Evolutionary conservation across 2,797 vertebrate species (phyloP).

Genomic region (Manis javanica): DNA sequence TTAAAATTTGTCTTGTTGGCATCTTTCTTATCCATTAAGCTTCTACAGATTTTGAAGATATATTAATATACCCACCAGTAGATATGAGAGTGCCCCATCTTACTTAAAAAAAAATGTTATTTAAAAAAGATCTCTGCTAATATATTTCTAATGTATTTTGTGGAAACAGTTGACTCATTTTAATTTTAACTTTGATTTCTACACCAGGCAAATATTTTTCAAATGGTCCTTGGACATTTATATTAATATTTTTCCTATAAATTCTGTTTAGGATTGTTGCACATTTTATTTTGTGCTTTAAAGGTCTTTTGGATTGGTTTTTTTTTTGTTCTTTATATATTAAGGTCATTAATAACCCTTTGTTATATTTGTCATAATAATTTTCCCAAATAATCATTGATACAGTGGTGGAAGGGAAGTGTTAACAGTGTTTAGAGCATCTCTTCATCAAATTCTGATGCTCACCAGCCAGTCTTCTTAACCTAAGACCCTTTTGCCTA

Average conservation of each 20-base stretch:
- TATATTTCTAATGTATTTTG: constrained; percentile 1
- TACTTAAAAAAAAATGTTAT: background rate
- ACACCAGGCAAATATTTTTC: background rate
- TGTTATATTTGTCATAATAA: background rate
- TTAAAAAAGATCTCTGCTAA: constrained; percentile 5
- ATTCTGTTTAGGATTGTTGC: background rate
- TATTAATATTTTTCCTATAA: background rate
- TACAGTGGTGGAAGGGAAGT: background rate
- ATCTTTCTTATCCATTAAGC: background rate
- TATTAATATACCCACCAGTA: background rate
- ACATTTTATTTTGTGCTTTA: background rate
- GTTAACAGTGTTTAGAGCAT: background rate
- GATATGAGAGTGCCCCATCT: background rate
- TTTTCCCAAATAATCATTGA: background rate
- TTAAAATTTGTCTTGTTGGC: background rate
- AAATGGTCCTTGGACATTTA: background rate
- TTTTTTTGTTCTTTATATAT: background rate
- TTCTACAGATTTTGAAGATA: background rate
- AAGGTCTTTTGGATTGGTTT: background rate
- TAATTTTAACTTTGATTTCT: constrained; percentile 52
- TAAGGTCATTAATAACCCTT: background rate
- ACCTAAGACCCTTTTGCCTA: background rate
- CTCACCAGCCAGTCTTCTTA: background rate
- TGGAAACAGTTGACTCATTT: background rate
- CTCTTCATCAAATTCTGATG: background rate